These are phyloP conservation scores for Nemapogon koenigi DNA, from an alignment of 2,888 invertebrate genomes.

Conservation along the genomic window DNA sequence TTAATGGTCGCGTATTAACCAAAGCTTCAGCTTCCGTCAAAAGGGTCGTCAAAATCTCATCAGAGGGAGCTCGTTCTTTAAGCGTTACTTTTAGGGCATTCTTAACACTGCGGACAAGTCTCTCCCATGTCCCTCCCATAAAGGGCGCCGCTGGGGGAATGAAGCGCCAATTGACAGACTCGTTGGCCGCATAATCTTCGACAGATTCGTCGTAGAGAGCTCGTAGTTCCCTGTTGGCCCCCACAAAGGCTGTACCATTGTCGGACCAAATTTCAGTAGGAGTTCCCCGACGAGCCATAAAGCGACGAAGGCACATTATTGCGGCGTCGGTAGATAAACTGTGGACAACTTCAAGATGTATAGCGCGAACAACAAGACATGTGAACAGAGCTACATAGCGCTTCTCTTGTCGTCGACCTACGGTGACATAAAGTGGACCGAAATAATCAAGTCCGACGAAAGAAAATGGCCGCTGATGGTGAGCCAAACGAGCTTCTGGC, in stretches of 20 bases:
- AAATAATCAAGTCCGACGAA: conserved; percentile 9
- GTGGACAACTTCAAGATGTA: not conserved
- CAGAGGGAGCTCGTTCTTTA: not conserved
- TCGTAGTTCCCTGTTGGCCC: conserved; percentile 1
- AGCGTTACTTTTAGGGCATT: not conserved
- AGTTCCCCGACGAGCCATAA: conserved; percentile 5
- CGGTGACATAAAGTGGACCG: conserved; percentile 7
- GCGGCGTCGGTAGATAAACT: conserved; percentile 3
- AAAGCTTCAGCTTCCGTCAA: not conserved
- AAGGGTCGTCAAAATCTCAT: not conserved
- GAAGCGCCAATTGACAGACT: not conserved
- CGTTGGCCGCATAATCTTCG: not conserved
- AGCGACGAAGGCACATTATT: not conserved
- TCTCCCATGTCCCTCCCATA: conserved; percentile 18
- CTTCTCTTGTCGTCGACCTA: conserved; percentile 4
- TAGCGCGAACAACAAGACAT: conserved; percentile 1
- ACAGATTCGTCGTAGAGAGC: not conserved
- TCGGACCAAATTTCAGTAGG: conserved; percentile 6
- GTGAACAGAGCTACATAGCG: conserved; percentile 1
- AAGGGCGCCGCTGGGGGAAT: conserved; percentile 10
- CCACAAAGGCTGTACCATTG: conserved; percentile 10
- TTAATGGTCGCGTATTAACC: not conserved
- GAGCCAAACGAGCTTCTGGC: no score
- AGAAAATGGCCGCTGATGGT: not conserved
- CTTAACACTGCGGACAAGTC: conserved; percentile 12